phyloP scores from a whole-genome alignment of 2,888 invertebrate genomes.

The Metallyticus violacea region DNA sequence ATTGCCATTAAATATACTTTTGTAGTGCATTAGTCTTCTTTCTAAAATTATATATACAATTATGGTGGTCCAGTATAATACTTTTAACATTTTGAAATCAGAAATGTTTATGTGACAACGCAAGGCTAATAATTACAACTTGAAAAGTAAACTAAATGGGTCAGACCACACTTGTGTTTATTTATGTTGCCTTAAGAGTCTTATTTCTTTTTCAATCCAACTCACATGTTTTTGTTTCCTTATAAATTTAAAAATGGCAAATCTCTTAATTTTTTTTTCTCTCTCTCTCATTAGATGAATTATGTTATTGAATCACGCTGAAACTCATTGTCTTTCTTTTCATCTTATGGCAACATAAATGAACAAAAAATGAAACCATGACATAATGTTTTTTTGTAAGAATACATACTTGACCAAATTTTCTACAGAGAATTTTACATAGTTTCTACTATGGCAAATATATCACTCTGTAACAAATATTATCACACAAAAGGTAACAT shows the following conservation, averaged over 20 bases:
- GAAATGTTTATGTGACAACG: neutral
- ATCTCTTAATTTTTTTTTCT: neutral
- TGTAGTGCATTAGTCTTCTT: neutral
- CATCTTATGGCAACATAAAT: neutral
- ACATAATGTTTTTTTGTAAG: neutral
- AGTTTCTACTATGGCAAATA: conserved; percentile 3
- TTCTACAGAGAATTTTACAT: neutral
- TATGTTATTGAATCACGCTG: neutral
- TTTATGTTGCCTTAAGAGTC: neutral
- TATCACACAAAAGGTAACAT: neutral
- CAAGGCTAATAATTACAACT: neutral
- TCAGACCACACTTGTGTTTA: conserved; percentile 4
- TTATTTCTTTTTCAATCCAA: too few relatives aligned
- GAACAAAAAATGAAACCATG: conserved; percentile 4
- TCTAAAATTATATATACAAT: neutral
- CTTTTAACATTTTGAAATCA: neutral
- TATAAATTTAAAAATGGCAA: neutral
- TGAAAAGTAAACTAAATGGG: neutral
- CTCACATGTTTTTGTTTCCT: too few relatives aligned
- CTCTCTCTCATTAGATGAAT: too few relatives aligned
- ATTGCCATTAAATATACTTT: neutral
- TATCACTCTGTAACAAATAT: conserved; percentile 2
- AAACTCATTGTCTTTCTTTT: neutral
- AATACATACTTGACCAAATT: conserved; percentile 7
- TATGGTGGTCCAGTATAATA: neutral